Evolutionary conservation across 2,797 vertebrate genomes (phyloP).

Genomic region (Anableps anableps): DNA sequence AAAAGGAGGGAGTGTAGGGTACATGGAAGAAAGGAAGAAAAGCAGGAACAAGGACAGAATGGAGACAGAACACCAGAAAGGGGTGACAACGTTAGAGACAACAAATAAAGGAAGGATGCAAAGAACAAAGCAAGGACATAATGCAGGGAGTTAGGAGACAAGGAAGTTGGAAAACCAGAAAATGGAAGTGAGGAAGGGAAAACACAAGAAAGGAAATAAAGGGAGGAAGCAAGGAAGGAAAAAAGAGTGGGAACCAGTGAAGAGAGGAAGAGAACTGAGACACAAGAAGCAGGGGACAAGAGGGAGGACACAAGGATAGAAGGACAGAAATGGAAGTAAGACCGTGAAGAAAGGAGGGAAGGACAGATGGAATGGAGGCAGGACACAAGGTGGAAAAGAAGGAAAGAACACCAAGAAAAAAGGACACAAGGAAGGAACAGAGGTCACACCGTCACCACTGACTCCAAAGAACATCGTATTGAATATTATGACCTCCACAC

Average conservation of each 20-base stretch:
- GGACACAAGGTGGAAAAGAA: background rate
- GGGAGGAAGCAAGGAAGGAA: background rate
- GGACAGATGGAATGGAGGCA: background rate
- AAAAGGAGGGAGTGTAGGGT: background rate
- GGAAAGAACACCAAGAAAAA: background rate
- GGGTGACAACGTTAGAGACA: background rate
- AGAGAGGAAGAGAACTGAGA: background rate
- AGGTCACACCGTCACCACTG: slow-evolving; percentile 62
- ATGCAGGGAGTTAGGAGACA: background rate
- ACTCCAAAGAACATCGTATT: slow-evolving; percentile 60
- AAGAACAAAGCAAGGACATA: background rate
- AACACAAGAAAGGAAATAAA: background rate
- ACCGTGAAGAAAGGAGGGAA: background rate
- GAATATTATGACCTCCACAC: slow-evolving; percentile 49
- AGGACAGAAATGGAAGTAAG: background rate
- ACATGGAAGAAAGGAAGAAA: background rate
- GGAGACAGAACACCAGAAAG: too few relatives aligned
- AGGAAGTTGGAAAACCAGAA: background rate
- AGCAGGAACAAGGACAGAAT: background rate
- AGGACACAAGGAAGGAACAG: slow-evolving; percentile 53
- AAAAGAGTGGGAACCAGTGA: background rate
- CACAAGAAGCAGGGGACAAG: background rate
- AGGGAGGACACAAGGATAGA: background rate
- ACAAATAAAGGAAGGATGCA: background rate
- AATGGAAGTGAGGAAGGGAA: background rate